Evolutionary conservation across 2,888 invertebrate genomes (phyloP).

Genomic region (Phyto melanocephala): DNA sequence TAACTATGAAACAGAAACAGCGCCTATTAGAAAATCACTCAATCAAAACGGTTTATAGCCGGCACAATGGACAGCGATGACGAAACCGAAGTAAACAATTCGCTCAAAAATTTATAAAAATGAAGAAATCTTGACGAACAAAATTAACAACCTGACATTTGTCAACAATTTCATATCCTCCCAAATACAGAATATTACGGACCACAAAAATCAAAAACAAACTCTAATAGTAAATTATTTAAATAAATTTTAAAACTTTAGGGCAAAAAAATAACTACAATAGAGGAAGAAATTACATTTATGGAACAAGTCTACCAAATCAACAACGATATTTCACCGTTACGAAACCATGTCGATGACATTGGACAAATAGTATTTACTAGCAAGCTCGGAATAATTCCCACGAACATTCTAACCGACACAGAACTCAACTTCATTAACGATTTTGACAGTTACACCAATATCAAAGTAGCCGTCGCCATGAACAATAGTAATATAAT

Average conservation of each 20-base stretch:
- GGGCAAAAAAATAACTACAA: slow-evolving; percentile 46
- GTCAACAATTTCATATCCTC: slow-evolving; percentile 34
- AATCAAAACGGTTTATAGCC: slow-evolving; percentile 41
- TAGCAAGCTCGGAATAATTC: slow-evolving; percentile 61
- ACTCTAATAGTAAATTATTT: slow-evolving; percentile 47
- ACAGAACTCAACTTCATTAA: slow-evolving; percentile 51
- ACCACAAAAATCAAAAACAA: slow-evolving; percentile 63
- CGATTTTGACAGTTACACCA: slow-evolving; percentile 53
- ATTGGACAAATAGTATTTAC: slow-evolving; percentile 60
- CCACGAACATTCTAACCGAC: slow-evolving; percentile 54
- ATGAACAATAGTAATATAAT: slow-evolving; percentile 44
- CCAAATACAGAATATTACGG: slow-evolving; percentile 65
- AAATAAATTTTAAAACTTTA: slow-evolving; percentile 39
- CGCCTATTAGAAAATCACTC: too few species aligned
- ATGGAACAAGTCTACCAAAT: slow-evolving; percentile 59
- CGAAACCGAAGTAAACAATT: slow-evolving; percentile 48
- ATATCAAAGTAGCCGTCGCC: slow-evolving; percentile 53
- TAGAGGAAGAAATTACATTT: slow-evolving; percentile 60
- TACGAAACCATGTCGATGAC: slow-evolving; percentile 57
- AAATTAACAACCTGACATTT: slow-evolving; percentile 35
- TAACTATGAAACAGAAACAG: neutral
- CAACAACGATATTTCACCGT: slow-evolving; percentile 50
- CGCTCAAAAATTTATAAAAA: slow-evolving; percentile 45
- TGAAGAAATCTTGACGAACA: slow-evolving; percentile 41
- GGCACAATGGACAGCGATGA: slow-evolving; percentile 63